These are phyloP conservation scores for Echinops telfairi DNA, from an alignment of 2,113 vertebrate genomes.

Conservation along the genomic window DNA sequence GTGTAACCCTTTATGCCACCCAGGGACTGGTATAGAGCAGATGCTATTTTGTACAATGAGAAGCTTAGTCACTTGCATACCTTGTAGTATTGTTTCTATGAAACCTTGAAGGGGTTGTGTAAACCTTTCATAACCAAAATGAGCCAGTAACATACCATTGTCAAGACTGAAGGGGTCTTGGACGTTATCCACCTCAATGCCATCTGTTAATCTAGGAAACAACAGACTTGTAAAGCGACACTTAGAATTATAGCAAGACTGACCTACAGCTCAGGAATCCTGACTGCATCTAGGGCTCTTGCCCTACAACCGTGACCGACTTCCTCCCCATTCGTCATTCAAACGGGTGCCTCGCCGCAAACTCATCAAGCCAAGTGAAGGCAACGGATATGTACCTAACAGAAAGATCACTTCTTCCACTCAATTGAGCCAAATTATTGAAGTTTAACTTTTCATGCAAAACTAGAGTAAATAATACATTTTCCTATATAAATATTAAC, in stretches of 20 bases:
- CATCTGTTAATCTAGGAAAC: not conserved
- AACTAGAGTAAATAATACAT: slow-evolving; percentile 43
- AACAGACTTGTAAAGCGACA: not conserved
- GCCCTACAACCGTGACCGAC: rapidly evolving
- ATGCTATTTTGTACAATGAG: not conserved
- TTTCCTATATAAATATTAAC: slow-evolving; percentile 49
- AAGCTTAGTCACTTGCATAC: slow-evolving; percentile 3
- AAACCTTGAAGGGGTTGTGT: not conserved
- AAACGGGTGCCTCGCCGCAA: not conserved
- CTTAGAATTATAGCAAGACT: not conserved
- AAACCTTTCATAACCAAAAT: slow-evolving; percentile 16
- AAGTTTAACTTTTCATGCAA: slow-evolving; percentile 50
- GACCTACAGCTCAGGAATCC: not conserved
- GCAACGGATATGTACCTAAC: not conserved
- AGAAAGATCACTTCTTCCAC: not conserved
- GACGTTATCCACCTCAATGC: slow-evolving; percentile 9
- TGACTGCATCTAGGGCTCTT: not conserved
- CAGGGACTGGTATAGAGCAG: not conserved
- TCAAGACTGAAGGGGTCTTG: not conserved
- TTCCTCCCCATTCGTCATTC: not conserved
- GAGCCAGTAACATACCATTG: not conserved
- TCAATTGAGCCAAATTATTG: slow-evolving; percentile 35
- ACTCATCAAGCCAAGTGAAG: not conserved
- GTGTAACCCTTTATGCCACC: not conserved
- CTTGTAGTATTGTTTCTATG: slow-evolving; percentile 17